Conservation (phyloP, 53 echinoderm and acorn worm genomes). For the Holothuria leucospilota region DNA sequence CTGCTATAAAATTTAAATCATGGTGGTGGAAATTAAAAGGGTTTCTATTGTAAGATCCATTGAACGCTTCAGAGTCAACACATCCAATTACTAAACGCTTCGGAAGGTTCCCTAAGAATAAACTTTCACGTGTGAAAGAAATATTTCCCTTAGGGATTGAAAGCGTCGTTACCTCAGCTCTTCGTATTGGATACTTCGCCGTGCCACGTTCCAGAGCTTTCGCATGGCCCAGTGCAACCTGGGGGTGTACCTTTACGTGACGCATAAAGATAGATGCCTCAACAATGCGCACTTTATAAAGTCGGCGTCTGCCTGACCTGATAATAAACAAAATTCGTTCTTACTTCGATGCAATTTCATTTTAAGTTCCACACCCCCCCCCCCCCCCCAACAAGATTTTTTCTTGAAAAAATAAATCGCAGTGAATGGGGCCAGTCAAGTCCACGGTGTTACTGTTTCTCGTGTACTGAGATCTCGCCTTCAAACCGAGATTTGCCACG, state of each 20-base stretch:
- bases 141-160: too few relatives aligned
- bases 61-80: too few relatives aligned
- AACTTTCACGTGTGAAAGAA: too few relatives aligned
- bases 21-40: too few relatives aligned
- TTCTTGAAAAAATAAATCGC: constrained; percentile 69
- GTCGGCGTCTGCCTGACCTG: constrained; percentile 62
- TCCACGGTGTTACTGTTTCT: constrained; percentile 16
- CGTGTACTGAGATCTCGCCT: background rate
- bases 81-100: too few relatives aligned
- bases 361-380: constrained; percentile 45
- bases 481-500: background rate
- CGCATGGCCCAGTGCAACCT: constrained; percentile 45
- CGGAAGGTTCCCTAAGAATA: too few relatives aligned
- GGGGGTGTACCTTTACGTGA: constrained; percentile 41
- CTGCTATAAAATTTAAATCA: too few relatives aligned
- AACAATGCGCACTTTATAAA: background rate
- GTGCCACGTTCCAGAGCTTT: constrained; percentile 31
- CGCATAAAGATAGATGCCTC: constrained; percentile 26
- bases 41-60: too few relatives aligned
- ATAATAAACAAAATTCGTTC: background rate
- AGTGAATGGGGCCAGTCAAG: constrained; percentile 41
- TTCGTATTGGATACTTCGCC: too few relatives aligned
- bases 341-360: constrained; percentile 50
- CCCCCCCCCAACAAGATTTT: constrained; percentile 55
- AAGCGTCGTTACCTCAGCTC: constrained; percentile 35